Base-by-base conservation (phyloP, 2,797 vertebrate species). In the Aphelocoma californica region DNA sequence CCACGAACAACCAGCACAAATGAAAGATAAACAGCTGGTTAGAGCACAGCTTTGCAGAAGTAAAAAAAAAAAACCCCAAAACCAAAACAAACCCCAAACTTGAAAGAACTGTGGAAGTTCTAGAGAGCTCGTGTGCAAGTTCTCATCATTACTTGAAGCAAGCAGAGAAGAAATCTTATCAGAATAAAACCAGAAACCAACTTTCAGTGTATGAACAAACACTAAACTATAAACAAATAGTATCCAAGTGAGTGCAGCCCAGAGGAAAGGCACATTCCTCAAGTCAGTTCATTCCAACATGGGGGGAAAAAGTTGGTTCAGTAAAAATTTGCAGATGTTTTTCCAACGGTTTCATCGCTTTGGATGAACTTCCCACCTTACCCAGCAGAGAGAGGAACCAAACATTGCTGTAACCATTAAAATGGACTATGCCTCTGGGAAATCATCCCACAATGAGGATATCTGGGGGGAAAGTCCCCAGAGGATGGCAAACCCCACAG, bases 181-280 rank as follows among this genome's bases (percentile, higher is more conserved):
- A 45, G 44, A 91, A 64, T 24, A 70, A 29, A 90, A 96, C 70
- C 6, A 86, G 77, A 88, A 89, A 72, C 15, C 25, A 83, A 42
- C 42, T 92, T 74, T 28, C 26, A 72, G 51, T 7, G 40, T 5
- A 18, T 11, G 48, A 61, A 67, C 36, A 81, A 75, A 84, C 50
- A 83, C 38, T 14, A 28, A 81, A 56, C 54, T 20, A 54, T 13
- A 86, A 86, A 44, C 64, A 85, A 81, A 66, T 0, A 40, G 74
- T 32, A 75, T 40, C 44, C 54, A 64, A 28, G 78, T 24, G 77
- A 80, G 77, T 9, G 29, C 36, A 80, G 56, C 15, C 40, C 45
- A 31, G 50, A 79, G 58, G 74, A 93, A 60, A 66, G 61, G 66
- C 28, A 77, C 60, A 62, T 66, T 84, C 70, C 71, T 67, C 58